phyloP scores from a whole-genome alignment of 2,113 vertebrate genomes.

The Jacana jacana region DNA sequence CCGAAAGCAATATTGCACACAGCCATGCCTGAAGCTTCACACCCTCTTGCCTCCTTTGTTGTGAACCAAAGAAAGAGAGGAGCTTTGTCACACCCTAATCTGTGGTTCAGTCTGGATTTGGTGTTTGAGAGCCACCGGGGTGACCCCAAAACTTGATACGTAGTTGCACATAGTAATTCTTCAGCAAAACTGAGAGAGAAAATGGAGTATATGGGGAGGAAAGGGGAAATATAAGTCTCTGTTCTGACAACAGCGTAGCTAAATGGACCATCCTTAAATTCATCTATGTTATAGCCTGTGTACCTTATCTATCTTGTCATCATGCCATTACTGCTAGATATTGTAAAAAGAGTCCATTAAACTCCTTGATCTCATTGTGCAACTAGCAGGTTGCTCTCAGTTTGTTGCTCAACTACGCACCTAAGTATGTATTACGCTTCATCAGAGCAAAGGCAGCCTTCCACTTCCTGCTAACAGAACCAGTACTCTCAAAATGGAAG shows the following conservation, averaged over 20 bases:
- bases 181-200: not conserved
- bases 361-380: not conserved
- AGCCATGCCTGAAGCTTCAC: not conserved
- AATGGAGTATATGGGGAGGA: not conserved
- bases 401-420: not conserved
- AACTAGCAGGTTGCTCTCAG: not conserved
- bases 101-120: not conserved
- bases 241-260: not conserved
- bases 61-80: not conserved
- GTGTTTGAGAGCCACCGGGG: not conserved
- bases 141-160: not conserved
- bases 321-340: not conserved
- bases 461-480: not conserved
- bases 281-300: not conserved
- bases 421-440: not conserved
- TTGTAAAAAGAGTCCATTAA: not conserved
- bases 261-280: not conserved
- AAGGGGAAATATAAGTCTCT: not conserved
- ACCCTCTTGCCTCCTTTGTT: not conserved
- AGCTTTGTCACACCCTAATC: not conserved
- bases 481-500: not conserved
- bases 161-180: not conserved
- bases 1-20: not conserved
- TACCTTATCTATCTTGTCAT: not conserved
- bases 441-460: not conserved